Evolutionary conservation across 2,113 vertebrate genomes (phyloP).

Genomic region (Eira barbara): DNA sequence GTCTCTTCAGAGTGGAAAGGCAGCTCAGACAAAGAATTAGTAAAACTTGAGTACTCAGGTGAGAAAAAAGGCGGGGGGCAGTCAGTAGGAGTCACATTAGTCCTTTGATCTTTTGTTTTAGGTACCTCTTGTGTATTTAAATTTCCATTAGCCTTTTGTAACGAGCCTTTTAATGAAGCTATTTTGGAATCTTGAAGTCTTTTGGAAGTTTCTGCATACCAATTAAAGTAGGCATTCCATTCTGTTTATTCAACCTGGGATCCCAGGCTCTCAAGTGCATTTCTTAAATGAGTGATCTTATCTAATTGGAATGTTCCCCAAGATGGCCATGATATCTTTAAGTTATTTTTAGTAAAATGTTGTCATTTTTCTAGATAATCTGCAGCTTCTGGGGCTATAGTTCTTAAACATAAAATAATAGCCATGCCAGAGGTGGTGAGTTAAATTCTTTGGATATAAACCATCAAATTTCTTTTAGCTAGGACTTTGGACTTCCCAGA

Average conservation of each 20-base stretch:
- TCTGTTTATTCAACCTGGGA: neutral
- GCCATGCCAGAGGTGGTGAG: neutral
- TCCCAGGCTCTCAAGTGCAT: neutral
- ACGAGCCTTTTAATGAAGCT: neutral
- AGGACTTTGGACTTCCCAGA: neutral
- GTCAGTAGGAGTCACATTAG: neutral
- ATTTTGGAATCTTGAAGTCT: neutral
- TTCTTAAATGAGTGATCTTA: neutral
- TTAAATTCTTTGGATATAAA: neutral
- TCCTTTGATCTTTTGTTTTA: neutral
- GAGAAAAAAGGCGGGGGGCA: neutral
- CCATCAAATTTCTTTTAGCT: neutral
- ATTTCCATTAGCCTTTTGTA: neutral
- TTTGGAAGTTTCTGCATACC: neutral
- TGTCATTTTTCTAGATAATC: neutral
- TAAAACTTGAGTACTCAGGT: neutral
- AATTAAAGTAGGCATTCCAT: neutral
- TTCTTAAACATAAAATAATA: neutral
- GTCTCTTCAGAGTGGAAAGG: neutral
- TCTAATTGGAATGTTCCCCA: neutral
- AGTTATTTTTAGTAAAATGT: neutral
- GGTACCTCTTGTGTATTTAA: neutral
- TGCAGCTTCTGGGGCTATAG: neutral
- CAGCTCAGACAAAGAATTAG: neutral
- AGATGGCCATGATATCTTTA: neutral